phyloP scores from a whole-genome alignment of 2,888 invertebrate genomes.

The Macropis europaea region DNA sequence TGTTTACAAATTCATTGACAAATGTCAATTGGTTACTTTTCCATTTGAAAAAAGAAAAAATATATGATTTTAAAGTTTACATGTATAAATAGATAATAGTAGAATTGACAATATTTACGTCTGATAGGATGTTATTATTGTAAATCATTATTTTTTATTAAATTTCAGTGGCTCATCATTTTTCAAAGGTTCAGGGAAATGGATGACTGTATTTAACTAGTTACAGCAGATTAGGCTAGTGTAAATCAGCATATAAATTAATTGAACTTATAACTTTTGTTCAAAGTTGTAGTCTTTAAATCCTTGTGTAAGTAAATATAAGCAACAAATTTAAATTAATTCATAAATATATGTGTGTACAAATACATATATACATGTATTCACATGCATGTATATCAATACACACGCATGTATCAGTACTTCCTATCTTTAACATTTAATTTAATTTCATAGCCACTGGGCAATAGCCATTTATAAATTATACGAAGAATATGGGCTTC shows the following conservation, averaged over 20 bases:
- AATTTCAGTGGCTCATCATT: slow-evolving; percentile 28
- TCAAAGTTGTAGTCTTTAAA: slow-evolving; percentile 21
- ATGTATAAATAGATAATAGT: slow-evolving; percentile 3
- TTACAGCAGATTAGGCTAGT: slow-evolving; percentile 43
- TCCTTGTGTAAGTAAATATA: slow-evolving; percentile 40
- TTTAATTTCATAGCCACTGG: slow-evolving; percentile 36
- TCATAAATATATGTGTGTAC: slow-evolving; percentile 16
- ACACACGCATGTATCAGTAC: slow-evolving; percentile 8
- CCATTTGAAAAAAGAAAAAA: not conserved
- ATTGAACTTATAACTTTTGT: slow-evolving; percentile 27
- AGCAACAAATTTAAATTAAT: slow-evolving; percentile 34
- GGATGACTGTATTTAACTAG: slow-evolving; percentile 28
- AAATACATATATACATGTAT: not conserved
- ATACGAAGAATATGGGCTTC: slow-evolving; percentile 2
- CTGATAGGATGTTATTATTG: not conserved
- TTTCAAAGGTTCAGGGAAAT: slow-evolving; percentile 64
- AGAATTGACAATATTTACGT: slow-evolving; percentile 34
- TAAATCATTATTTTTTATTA: slow-evolving; percentile 17
- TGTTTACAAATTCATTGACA: slow-evolving; percentile 6
- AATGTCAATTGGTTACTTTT: not conserved
- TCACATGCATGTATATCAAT: not conserved
- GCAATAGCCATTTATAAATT: slow-evolving; percentile 20
- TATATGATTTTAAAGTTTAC: not conserved
- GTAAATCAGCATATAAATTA: slow-evolving; percentile 32
- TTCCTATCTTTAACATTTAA: slow-evolving; percentile 3